Percentiles rank a stretch among this genome's conserved stretches.
phyloP scores from a whole-genome alignment of 2,797 vertebrate species.

The Pseudotriccus pelzelni region DNA sequence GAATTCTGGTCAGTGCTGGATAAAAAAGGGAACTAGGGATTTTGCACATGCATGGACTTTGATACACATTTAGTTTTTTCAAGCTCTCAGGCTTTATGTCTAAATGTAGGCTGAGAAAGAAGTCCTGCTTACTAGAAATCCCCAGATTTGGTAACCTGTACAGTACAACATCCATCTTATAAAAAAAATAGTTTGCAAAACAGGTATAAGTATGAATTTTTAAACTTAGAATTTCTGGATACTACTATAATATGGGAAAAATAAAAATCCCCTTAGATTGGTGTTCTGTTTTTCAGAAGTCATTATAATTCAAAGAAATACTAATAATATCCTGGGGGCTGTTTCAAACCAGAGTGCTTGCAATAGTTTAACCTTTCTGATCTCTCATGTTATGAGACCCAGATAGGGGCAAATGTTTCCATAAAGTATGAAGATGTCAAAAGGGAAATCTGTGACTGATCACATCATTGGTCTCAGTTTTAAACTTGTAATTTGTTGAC shows the following conservation, averaged over 20 bases:
- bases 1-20: not conserved
- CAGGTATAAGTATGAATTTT: not conserved
- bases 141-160: not conserved
- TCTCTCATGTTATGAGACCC: not conserved
- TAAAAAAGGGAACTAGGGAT: not conserved
- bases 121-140: not conserved
- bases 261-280: not conserved
- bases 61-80: rapidly evolving
- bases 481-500: not conserved
- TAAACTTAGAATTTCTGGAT: not conserved
- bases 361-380: not conserved
- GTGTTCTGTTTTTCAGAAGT: not conserved
- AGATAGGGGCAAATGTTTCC: not conserved
- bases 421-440: not conserved
- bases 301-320: not conserved
- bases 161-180: not conserved
- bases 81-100: not conserved
- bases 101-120: not conserved
- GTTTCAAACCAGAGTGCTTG: not conserved
- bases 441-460: not conserved
- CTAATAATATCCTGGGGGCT: not conserved
- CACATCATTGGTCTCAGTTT: not conserved
- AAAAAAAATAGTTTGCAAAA: not conserved
- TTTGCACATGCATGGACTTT: not conserved
- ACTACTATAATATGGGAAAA: not conserved